Percentiles rank a stretch among this genome's conserved stretches.
Conservation (phyloP, 1,140 invertebrate genomes). For the Galleria mellonella region DNA sequence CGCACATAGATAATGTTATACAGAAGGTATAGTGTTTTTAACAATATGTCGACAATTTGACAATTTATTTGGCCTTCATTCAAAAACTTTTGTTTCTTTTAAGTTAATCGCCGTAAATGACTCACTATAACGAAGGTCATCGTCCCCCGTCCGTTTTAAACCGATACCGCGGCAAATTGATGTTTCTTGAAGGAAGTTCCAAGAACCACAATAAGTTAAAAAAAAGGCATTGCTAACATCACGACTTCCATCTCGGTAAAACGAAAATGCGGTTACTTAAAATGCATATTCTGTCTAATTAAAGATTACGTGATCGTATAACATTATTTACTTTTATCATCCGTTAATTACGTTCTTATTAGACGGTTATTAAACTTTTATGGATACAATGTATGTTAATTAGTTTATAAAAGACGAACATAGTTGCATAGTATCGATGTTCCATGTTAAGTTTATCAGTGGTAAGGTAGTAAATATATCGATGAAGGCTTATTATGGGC, state of each 20-base stretch:
- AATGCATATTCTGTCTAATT: background rate
- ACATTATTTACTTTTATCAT: background rate
- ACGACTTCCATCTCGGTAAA: constrained; percentile 6
- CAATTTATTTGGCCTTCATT: too few relatives aligned
- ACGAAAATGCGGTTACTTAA: background rate
- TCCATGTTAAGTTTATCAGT: too few relatives aligned
- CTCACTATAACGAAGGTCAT: background rate
- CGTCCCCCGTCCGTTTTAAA: constrained; percentile 1
- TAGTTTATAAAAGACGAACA: too few relatives aligned
- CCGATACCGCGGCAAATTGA: background rate
- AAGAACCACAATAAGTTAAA: constrained; percentile 3
- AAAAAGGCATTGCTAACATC: constrained; percentile 7
- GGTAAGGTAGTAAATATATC: too few relatives aligned
- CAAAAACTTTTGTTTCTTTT: background rate
- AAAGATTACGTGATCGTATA: background rate
- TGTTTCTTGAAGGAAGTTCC: constrained; percentile 5
- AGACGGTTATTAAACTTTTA: too few relatives aligned
- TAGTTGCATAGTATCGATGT: too few relatives aligned
- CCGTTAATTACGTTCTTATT: too few relatives aligned
- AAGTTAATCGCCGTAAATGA: constrained; percentile 2
- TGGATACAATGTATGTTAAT: too few relatives aligned
- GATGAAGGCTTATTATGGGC: too few relatives aligned
- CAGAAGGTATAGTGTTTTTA: too few relatives aligned
- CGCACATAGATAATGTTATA: too few relatives aligned
- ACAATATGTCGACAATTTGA: too few relatives aligned